phyloP scores from a whole-genome alignment of 2,797 vertebrate genomes.

The Coranthus polyacanthus region DNA sequence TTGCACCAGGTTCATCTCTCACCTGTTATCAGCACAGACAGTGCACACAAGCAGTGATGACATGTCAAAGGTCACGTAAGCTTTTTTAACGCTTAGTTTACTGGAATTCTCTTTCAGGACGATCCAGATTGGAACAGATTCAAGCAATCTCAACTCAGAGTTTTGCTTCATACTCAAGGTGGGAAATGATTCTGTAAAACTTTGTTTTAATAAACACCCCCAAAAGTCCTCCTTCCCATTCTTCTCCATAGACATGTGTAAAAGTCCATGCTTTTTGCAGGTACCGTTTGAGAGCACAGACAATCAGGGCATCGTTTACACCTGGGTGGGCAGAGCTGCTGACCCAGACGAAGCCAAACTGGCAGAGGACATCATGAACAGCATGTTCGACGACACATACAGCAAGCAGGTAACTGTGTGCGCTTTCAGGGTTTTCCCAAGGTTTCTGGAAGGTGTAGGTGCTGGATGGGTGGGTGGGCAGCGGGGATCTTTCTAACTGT shows the following conservation, averaged over 20 bases:
- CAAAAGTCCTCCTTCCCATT: not conserved
- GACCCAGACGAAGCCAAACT: constrained; percentile 97
- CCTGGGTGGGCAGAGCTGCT: constrained; percentile 96
- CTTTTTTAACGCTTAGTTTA: not conserved
- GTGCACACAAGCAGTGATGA: not conserved
- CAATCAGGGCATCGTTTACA: constrained; percentile 98
- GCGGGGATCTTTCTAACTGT: too few species aligned
- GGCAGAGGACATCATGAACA: constrained; percentile 97
- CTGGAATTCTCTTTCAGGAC: constrained; percentile 85
- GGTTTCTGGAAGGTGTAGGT: too few species aligned
- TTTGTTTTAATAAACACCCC: not conserved
- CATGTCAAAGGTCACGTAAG: not conserved
- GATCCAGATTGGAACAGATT: constrained; percentile 95
- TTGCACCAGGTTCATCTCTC: constrained; percentile 89
- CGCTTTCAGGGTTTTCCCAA: too few species aligned
- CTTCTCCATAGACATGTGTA: not conserved
- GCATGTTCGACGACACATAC: constrained; percentile 96
- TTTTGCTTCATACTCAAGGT: constrained; percentile 99
- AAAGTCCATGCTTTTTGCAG: constrained; percentile 67
- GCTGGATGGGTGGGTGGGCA: too few species aligned
- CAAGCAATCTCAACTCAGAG: constrained; percentile 94
- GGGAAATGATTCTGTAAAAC: not conserved
- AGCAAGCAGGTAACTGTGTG: constrained; percentile 92
- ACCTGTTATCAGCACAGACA: not conserved
- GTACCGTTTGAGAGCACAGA: constrained; percentile 99